Evolutionary conservation across 2,888 invertebrate genomes (phyloP), one percentile per base, ranked within the genome.

Genomic region (Oligia latruncula): DNA sequence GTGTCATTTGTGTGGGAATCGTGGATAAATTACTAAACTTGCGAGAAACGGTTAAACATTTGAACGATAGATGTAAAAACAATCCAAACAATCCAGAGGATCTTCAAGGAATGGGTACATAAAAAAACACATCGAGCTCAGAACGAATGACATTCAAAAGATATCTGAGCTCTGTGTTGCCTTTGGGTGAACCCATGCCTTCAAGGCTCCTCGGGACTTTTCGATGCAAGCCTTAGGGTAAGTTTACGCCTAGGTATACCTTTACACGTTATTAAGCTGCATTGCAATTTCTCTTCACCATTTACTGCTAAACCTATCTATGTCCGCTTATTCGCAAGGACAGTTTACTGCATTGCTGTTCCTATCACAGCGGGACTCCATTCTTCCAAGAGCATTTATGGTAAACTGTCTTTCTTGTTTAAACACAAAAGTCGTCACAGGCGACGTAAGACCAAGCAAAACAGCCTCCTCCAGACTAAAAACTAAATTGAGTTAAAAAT

Each of bases 321-420:
- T 52, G 55, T 13, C 43, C n/a, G 52, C 20, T 43, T 62, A 1
- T 62, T 78, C 29, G 43, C 62, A 35, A 55, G 20, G 11, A 35
- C 15, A 46, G 35, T 75, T 46, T n/a, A 73, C 60, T 49, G 35
- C 49, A 49, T 73, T 40, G 49, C n/a, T 73, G 60, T n/a, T 76
- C n/a, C 15, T 40, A 76, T 62, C 49, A n/a, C 35, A 78, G 35
- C 8, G 3, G 8, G 13, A 23, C 70, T 78, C 23, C 9, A 40
- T 46, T 77, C 11, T 74, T 62, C 46, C n/a, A 55, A 55, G 20
- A 55, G 20, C 35, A 46, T 68, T 29, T 35, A 52, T 8, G 23
- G 23, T 70, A 52, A 70, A 52, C 52, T 71, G 15, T 17, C 58
- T 58, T 55, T 15, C 11, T 74, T 70, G 46, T 71, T 29, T 43